Evolutionary conservation across 2,113 vertebrate genomes (phyloP), one percentile per base, ranked within the genome.

Genomic region (Odontophorus gujanensis): DNA sequence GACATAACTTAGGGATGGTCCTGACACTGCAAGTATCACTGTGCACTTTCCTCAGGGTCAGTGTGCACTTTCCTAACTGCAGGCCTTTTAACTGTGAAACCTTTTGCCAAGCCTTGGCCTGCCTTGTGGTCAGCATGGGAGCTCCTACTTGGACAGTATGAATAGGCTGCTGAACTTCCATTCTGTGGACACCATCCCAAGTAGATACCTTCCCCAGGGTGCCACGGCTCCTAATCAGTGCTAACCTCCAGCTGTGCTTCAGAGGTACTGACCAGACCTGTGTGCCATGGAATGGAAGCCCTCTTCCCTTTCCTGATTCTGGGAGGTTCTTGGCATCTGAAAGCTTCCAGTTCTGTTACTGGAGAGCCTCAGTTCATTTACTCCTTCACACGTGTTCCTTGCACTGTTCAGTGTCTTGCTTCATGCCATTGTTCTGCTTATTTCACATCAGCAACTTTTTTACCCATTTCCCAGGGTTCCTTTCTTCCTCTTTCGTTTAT

Each of bases 281-380:
- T 81, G 34, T 47, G 59, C 62, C 87, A 19, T 1, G 21, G 65
- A 17, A 9, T 40, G 48, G 48, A 86, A 79, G 21, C 47, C 28
- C n/a, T 51, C 48, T 85, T 91, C 66, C 43, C 68, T 66, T 93
- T 82, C 84, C 74, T 82, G 59, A 66, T 81, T 79, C 78, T 89
- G 74, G 89, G 67, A 89, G 71, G 42, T 63, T 92, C 93, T 36
- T 85, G 67, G 73, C 81, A 77, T 87, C 55, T 93, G 87, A 96
- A 91, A 80, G 19, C 25, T 91, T 94, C 91, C 75, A 67, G 84
- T 87, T 87, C 79, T 74, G 45, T 93, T 91, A 85, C 55, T 89
- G 74, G 67, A 89, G 84, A 87, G 32, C 81, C 85, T 32, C 81
- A 71, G 32, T 43, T 87, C 75, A 76, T 91, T 92, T 87, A 50